Evolutionary conservation across 2,888 invertebrate species (phyloP).

Genomic region (Amphipyra berbera): DNA sequence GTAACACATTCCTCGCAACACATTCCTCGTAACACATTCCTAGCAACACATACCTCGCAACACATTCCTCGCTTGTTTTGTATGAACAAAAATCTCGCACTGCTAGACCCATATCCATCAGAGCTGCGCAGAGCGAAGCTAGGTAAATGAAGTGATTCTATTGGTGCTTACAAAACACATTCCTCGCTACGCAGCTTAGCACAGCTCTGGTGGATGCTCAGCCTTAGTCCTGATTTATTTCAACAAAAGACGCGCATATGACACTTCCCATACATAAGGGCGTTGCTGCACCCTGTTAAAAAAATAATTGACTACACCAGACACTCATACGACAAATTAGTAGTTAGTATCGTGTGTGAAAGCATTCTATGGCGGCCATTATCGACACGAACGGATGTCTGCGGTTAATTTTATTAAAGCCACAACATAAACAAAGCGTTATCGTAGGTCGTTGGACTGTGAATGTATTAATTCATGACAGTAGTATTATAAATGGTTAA

Average conservation of each 20-base stretch:
- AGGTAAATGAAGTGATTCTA: too few species aligned
- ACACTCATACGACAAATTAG: slow-evolving; percentile 41
- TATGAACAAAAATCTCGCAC: too few species aligned
- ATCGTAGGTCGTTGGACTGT: slow-evolving; percentile 49
- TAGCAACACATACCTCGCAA: too few species aligned
- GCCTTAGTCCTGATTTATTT: too few species aligned
- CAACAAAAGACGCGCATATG: background rate
- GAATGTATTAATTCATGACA: slow-evolving; percentile 24
- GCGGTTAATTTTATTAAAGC: slow-evolving; percentile 56
- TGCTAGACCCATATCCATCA: too few species aligned
- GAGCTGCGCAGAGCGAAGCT: too few species aligned
- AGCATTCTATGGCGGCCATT: slow-evolving; percentile 45
- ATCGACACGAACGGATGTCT: slow-evolving; percentile 54
- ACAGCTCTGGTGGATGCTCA: too few species aligned
- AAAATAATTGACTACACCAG: slow-evolving; percentile 23
- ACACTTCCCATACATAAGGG: background rate
- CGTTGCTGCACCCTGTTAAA: background rate
- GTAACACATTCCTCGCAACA: too few species aligned
- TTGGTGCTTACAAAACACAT: too few species aligned
- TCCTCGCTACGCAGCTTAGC: too few species aligned
- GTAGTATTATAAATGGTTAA: slow-evolving; percentile 8
- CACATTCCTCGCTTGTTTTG: too few species aligned
- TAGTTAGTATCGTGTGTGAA: slow-evolving; percentile 32
- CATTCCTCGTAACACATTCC: too few species aligned
- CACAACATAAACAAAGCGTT: slow-evolving; percentile 38